Evolutionary conservation across 2,888 invertebrate genomes (phyloP).

Genomic region (Thumatha senex): DNA sequence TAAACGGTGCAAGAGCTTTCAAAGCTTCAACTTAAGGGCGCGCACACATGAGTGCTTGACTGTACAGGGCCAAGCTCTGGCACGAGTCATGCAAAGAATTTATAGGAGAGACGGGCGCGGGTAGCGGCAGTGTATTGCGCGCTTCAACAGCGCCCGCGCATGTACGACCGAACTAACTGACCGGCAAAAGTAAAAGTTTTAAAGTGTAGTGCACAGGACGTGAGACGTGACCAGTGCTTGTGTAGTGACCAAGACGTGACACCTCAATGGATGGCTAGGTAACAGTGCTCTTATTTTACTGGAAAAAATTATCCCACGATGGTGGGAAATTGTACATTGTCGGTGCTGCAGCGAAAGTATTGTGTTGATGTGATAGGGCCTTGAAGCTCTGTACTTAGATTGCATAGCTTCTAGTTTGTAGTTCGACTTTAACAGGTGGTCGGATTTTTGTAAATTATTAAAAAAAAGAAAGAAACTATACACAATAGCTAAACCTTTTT

Average conservation of each 20-base stretch:
- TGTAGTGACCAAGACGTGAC: conserved; percentile 48
- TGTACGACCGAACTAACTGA: conserved; percentile 16
- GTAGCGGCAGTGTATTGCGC: conserved; percentile 55
- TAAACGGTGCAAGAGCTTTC: not conserved
- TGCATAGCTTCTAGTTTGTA: conserved; percentile 16
- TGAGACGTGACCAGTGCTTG: conserved; percentile 44
- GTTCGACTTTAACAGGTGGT: not conserved
- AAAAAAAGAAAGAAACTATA: no score
- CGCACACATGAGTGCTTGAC: conserved; percentile 46
- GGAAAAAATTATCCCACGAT: conserved; percentile 38
- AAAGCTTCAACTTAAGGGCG: conserved; percentile 46
- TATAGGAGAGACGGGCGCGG: conserved; percentile 72
- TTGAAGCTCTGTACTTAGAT: conserved; percentile 30
- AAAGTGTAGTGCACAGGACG: conserved; percentile 38
- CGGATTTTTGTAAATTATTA: no score
- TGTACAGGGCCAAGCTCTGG: conserved; percentile 74
- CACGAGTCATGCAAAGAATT: conserved; percentile 79
- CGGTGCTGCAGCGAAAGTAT: conserved; percentile 34
- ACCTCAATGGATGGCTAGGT: conserved; percentile 74
- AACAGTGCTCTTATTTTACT: conserved; percentile 33
- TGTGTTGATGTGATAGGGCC: conserved; percentile 34
- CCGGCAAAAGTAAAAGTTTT: conserved; percentile 60
- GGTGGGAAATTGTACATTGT: conserved; percentile 37
- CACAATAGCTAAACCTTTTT: no score
- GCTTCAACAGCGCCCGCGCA: conserved; percentile 36